Percentiles rank a stretch among this genome's conserved stretches.
phyloP scores from a whole-genome alignment of 2,797 vertebrate genomes.

The Podarcis lilfordi region DNA sequence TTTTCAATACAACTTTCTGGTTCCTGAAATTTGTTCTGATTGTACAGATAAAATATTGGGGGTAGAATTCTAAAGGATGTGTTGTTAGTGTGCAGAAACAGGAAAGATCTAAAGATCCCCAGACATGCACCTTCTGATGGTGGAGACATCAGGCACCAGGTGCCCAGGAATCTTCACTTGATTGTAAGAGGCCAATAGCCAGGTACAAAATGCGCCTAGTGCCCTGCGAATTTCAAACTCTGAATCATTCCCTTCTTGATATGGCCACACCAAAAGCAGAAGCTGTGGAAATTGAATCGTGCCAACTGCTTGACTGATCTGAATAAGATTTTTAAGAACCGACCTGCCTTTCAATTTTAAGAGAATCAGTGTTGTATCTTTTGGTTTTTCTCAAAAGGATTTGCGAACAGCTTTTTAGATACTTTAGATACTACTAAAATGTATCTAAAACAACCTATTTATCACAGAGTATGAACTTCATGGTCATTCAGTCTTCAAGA shows the following conservation, averaged over 20 bases:
- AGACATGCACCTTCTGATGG: too few species aligned
- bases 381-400: neutral
- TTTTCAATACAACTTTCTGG: too few species aligned
- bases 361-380: neutral
- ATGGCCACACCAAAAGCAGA: neutral
- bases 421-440: neutral
- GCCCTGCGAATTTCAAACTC: too few species aligned
- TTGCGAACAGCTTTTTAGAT: neutral
- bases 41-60: too few species aligned
- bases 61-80: too few species aligned
- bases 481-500: neutral
- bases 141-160: too few species aligned
- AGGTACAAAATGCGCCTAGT: neutral
- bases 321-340: neutral
- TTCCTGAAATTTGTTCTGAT: too few species aligned
- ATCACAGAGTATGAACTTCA: constrained; percentile 7
- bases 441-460: neutral
- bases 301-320: neutral
- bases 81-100: too few species aligned
- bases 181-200: neutral
- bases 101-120: too few species aligned
- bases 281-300: neutral
- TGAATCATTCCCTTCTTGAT: neutral
- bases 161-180: neutral
- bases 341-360: neutral